phyloP scores from a whole-genome alignment of 1,140 invertebrate species.

The Amphibalanus amphitrite region DNA sequence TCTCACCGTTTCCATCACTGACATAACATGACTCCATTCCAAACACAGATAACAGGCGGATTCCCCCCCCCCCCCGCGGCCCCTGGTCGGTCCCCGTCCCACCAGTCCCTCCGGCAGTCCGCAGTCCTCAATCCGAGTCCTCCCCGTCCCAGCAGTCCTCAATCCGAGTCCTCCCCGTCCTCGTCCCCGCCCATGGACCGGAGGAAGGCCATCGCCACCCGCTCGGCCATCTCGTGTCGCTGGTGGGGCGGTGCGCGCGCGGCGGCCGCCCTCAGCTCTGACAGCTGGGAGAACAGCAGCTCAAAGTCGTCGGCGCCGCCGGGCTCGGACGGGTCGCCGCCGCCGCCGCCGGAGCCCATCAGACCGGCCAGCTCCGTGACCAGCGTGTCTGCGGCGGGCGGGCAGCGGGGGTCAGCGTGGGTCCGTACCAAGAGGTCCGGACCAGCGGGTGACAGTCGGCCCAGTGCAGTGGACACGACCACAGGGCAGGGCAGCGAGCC shows the following conservation, averaged over 20 bases:
- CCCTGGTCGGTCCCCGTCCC: background rate
- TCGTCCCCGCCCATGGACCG: conserved; percentile 54
- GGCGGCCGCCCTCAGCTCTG: conserved; percentile 48
- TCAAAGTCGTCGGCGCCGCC: conserved; percentile 33
- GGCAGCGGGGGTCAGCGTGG: too few relatives aligned
- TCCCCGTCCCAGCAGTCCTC: too few relatives aligned
- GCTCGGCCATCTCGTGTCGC: conserved; percentile 50
- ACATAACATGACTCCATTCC: background rate
- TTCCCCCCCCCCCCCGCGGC: background rate
- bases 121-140: too few relatives aligned
- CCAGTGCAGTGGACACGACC: too few relatives aligned
- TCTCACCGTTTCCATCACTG: background rate
- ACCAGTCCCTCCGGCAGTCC: too few relatives aligned
- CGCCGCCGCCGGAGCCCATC: conserved; percentile 10
- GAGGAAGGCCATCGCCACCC: conserved; percentile 61
- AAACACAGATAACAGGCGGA: background rate
- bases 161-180: too few relatives aligned
- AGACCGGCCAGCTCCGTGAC: background rate
- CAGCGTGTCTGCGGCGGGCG: too few relatives aligned
- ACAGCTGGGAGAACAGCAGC: conserved; percentile 41
- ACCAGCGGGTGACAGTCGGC: too few relatives aligned
- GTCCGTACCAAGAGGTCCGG: too few relatives aligned
- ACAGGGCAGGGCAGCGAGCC: too few relatives aligned
- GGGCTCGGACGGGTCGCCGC: conserved; percentile 6
- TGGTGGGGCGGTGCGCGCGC: conserved; percentile 39